Percentiles rank a stretch among this genome's conserved stretches.
Conservation (phyloP, 1,140 invertebrate genomes). For the Gonatopus flavifemur region DNA sequence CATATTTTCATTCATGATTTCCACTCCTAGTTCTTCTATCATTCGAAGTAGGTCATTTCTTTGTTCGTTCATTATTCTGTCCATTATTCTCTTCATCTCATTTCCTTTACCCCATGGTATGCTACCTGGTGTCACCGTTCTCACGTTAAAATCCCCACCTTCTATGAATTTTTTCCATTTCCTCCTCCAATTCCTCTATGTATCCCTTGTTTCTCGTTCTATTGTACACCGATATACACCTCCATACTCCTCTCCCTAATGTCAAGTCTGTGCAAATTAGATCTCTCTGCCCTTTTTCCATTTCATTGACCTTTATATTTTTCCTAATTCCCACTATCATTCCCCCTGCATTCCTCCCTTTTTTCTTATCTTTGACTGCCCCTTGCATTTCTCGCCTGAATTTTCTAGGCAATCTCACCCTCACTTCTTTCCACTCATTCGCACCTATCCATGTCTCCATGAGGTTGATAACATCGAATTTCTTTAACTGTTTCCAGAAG, state of each 20-base stretch:
- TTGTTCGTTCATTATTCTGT: not conserved
- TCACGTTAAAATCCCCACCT: constrained; percentile 1
- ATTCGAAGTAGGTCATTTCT: not conserved
- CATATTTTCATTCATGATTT: not conserved
- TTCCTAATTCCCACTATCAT: not conserved
- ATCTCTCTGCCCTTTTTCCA: not conserved
- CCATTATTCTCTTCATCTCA: not conserved
- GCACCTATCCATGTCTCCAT: too few relatives aligned
- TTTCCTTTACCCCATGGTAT: not conserved
- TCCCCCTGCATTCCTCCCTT: not conserved
- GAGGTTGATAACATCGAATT: not conserved
- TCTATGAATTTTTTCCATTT: not conserved
- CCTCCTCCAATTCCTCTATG: not conserved
- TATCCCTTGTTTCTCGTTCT: not conserved
- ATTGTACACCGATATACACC: not conserved
- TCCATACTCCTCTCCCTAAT: not conserved
- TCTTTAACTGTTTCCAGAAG: not conserved
- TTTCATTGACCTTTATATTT: too few relatives aligned
- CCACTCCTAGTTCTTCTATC: not conserved
- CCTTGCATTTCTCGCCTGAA: not conserved
- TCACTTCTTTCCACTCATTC: not conserved
- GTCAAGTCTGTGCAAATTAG: not conserved
- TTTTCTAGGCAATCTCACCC: not conserved
- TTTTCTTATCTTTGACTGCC: not conserved
- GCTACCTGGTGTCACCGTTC: not conserved